Percentiles rank a stretch among this genome's conserved stretches.
These are phyloP conservation scores for Clanis bilineata DNA, from an alignment of 2,888 invertebrate genomes.

Conservation along the genomic window DNA sequence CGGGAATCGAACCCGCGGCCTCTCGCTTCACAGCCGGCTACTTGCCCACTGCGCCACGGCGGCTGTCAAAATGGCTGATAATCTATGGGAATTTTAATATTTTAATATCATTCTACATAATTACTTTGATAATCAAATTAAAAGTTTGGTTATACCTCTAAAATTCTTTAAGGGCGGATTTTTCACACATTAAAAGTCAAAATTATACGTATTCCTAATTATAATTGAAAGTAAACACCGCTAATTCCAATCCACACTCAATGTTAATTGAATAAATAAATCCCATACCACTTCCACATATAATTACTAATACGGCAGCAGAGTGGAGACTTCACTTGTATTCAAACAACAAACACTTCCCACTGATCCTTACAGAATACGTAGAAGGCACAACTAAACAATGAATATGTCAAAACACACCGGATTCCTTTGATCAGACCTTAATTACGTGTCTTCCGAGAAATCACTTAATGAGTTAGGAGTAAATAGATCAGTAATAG, in stretches of 20 bases:
- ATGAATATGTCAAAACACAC: slow-evolving; percentile 60
- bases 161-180: no score
- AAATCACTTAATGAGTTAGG: slow-evolving; percentile 73
- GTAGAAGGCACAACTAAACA: slow-evolving; percentile 40
- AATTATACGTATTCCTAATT: no score
- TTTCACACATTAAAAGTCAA: no score
- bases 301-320: slow-evolving; percentile 8
- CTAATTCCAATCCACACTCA: background rate
- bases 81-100: no score
- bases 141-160: no score
- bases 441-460: slow-evolving; percentile 63
- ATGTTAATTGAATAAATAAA: background rate
- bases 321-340: slow-evolving; percentile 24
- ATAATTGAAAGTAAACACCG: no score
- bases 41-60: no score
- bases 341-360: slow-evolving; percentile 28
- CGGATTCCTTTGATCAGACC: slow-evolving; percentile 65
- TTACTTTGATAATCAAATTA: no score
- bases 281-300: background rate
- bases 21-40: no score
- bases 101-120: no score
- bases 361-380: slow-evolving; percentile 29
- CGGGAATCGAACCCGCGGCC: no score
- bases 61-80: no score
- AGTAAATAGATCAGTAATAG: slow-evolving; percentile 39